phyloP scores from a whole-genome alignment of 2,797 vertebrate genomes.

The Chromis chromis region DNA sequence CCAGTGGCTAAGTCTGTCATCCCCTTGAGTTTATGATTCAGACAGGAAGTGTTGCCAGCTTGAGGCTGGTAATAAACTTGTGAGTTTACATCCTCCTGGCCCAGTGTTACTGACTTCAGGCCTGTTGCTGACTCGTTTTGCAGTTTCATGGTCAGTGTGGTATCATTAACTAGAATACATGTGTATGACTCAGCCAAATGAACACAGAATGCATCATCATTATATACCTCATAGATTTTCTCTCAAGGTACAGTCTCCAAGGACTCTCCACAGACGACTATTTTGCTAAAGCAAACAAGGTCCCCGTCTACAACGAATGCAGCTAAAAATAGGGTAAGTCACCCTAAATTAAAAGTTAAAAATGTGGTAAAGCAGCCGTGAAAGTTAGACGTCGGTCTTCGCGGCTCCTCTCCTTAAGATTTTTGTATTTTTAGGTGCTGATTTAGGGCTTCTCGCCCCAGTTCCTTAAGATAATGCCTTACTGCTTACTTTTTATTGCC shows the following conservation, averaged over 20 bases:
- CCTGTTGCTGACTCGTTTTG: conserved; percentile 1
- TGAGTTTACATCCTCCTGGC: conserved; percentile 12
- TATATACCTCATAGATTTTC: background rate
- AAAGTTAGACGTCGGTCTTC: too few species aligned
- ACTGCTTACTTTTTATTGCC: conserved; percentile 45
- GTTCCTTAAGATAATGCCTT: background rate
- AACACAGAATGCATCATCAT: conserved; percentile 5
- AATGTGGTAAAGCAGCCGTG: too few species aligned
- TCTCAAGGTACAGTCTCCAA: background rate
- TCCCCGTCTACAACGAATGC: too few species aligned
- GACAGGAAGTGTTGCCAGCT: conserved; percentile 8
- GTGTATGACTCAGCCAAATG: background rate
- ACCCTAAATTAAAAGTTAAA: too few species aligned
- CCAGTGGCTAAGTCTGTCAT: conserved; percentile 4
- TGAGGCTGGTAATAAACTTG: conserved; percentile 31
- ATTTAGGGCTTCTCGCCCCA: conserved; percentile 19
- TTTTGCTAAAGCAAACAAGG: too few species aligned
- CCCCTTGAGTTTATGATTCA: conserved; percentile 17
- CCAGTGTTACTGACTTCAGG: background rate
- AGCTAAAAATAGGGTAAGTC: too few species aligned
- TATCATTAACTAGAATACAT: too few species aligned
- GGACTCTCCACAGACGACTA: background rate
- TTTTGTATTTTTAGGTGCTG: conserved; percentile 5
- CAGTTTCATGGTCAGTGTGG: conserved; percentile 9
- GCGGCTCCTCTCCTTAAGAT: too few species aligned